phyloP scores from a whole-genome alignment of 2,888 invertebrate species.

The Arrhopalites spinosus region DNA sequence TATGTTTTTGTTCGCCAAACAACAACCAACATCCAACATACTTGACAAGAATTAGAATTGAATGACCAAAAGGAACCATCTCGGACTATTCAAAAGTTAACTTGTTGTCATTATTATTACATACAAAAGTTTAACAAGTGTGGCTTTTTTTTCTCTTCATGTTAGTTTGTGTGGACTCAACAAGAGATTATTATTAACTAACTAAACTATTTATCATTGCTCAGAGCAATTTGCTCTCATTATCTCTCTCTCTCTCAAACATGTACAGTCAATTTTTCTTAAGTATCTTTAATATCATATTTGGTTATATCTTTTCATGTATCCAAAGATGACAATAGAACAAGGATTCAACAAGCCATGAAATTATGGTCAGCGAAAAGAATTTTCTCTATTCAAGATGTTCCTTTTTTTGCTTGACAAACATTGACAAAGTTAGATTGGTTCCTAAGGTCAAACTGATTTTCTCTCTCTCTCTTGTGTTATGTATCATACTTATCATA shows the following conservation, averaged over 20 bases:
- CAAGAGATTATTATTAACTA: neutral
- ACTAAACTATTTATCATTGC: too few relatives aligned
- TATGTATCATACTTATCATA: too few relatives aligned
- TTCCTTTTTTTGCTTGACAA: too few relatives aligned
- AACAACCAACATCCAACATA: neutral
- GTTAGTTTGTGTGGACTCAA: neutral
- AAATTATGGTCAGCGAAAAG: too few relatives aligned
- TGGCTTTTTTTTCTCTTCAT: neutral
- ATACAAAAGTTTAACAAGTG: too few relatives aligned
- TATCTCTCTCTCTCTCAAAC: neutral
- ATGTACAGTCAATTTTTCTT: neutral
- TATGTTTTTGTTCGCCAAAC: conserved; percentile 1
- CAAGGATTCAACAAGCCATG: too few relatives aligned
- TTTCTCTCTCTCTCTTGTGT: too few relatives aligned
- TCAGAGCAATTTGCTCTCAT: neutral
- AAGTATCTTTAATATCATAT: neutral
- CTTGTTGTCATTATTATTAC: too few relatives aligned
- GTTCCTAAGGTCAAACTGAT: conserved; percentile 30
- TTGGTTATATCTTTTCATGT: neutral
- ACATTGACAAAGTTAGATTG: conserved; percentile 6
- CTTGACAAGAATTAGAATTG: neutral
- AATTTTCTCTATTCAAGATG: too few relatives aligned
- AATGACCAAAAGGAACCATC: neutral
- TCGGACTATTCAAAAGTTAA: too few relatives aligned
- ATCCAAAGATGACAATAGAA: neutral